Evolutionary conservation across 2,113 vertebrate species (phyloP), one percentile per base, ranked within the genome.

Genomic region (Carassius gibelio): DNA sequence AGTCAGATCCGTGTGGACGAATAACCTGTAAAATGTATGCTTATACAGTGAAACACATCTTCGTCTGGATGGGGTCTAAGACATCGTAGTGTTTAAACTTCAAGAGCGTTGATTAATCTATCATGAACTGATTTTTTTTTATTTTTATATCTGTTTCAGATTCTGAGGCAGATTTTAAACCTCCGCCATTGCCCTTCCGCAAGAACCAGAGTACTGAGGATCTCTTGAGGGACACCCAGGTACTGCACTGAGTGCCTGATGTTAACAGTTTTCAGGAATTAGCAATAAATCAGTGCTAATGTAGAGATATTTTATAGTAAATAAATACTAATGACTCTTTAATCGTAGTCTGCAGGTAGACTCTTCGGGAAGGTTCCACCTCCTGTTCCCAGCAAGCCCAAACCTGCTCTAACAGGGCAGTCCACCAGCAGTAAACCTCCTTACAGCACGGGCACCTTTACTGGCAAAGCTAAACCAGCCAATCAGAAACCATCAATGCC

Each of bases 381-480:
- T 66, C 97, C 96, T 14, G 92, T 97, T 48, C 96, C 96, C 34
- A 96, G 93, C 85, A 99, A 98, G 88, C 96, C 97, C 75, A 98
- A 97, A 89, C 93, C 95, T 81, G 94, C 91, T 85, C 89, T 95
- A 72, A 92, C 95, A 88, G 92, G 94, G 85, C 94, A 92, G 42
- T 88, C 92, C 59, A 91, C 84, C 75, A 34, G 87, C n/a, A 93
- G 90, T 88, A 96, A 94, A 62, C 84, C 94, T 61, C 84, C 94
- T 30, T 94, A 91, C 86, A 89, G 90, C 87, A 76, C 93, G 0
- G 88, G 92, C 13, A 91, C 95, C 2, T 84, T 93, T 88, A 96
- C 95, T 5, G 95, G 88, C 81, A 98, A 97, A 87, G 91, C 93
- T 68, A 96, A 94, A 59, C 1, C 89, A 88, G 11, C 85, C 69